These are phyloP conservation scores for Gambusia affinis DNA, from an alignment of 2,113 vertebrate genomes.

Conservation along the genomic window DNA sequence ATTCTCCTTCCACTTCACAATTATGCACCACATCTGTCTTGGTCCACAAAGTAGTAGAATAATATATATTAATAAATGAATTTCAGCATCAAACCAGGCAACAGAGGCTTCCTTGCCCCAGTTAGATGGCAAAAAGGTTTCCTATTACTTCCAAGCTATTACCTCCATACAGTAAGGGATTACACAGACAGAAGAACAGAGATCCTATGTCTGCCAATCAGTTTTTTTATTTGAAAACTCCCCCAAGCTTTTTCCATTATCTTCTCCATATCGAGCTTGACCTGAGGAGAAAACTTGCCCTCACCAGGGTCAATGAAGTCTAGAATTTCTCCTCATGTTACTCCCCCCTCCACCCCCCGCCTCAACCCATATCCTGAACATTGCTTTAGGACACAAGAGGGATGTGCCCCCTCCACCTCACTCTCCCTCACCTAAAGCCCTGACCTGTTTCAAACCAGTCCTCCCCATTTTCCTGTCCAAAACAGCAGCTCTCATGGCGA, in stretches of 20 bases:
- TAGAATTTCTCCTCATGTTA: constrained; percentile 77
- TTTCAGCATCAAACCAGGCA: constrained; percentile 63
- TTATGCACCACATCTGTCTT: neutral
- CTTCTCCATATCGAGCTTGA: constrained; percentile 81
- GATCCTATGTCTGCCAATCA: constrained; percentile 80
- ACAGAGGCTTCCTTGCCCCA: constrained; percentile 40
- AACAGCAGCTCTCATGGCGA: constrained; percentile 68
- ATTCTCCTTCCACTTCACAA: no score
- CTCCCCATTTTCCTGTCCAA: constrained; percentile 75
- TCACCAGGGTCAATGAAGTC: constrained; percentile 87
- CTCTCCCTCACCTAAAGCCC: constrained; percentile 52
- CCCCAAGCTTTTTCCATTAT: constrained; percentile 90
- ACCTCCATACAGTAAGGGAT: constrained; percentile 80
- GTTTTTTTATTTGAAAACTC: constrained; percentile 85
- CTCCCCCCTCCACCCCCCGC: constrained; percentile 32
- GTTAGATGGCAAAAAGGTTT: constrained; percentile 74
- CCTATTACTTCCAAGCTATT: constrained; percentile 81
- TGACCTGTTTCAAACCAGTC: constrained; percentile 62
- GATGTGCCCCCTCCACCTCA: constrained; percentile 45
- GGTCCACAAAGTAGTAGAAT: neutral
- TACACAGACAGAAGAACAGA: constrained; percentile 71
- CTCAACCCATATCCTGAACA: constrained; percentile 64
- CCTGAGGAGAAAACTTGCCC: constrained; percentile 83
- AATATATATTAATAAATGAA: constrained; percentile 10
- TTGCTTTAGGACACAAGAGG: constrained; percentile 78